Evolutionary conservation across 2,113 vertebrate species (phyloP).

Genomic region (Oxyura jamaicensis): DNA sequence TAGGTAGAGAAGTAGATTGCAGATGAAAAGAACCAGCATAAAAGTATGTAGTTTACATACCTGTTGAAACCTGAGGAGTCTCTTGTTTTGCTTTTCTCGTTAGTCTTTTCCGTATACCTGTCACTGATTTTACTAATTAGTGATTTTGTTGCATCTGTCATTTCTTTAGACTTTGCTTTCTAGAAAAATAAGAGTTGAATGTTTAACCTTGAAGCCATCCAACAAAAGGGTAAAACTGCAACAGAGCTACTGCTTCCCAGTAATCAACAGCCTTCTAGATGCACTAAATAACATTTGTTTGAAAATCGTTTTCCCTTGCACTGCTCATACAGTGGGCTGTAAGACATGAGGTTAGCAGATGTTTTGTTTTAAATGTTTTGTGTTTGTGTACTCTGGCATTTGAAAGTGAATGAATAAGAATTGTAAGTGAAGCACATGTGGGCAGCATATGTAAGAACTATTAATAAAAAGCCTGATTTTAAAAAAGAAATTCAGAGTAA

Average conservation of each 20-base stretch:
- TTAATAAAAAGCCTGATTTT: background rate
- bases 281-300: background rate
- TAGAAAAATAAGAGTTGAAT: conserved; percentile 61
- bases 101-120: conserved; percentile 61
- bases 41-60: conserved; percentile 44
- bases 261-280: background rate
- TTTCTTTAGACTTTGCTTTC: conserved; percentile 73
- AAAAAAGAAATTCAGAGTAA: background rate
- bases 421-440: background rate
- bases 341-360: background rate
- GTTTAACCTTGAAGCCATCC: background rate
- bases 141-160: conserved; percentile 65
- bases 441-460: background rate
- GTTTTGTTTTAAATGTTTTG: background rate
- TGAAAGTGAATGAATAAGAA: background rate
- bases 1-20: background rate
- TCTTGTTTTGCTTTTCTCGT: conserved; percentile 43
- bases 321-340: background rate
- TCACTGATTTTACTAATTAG: conserved; percentile 78
- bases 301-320: background rate
- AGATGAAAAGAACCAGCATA: background rate
- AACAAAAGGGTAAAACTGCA: background rate
- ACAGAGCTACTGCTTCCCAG: background rate
- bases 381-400: background rate
- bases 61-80: conserved; percentile 38